A percentile compares a stretch with the other conserved stretches of the same genome.
phyloP scores from a whole-genome alignment of 2,113 vertebrate species.

The Perognathus longimembris region DNA sequence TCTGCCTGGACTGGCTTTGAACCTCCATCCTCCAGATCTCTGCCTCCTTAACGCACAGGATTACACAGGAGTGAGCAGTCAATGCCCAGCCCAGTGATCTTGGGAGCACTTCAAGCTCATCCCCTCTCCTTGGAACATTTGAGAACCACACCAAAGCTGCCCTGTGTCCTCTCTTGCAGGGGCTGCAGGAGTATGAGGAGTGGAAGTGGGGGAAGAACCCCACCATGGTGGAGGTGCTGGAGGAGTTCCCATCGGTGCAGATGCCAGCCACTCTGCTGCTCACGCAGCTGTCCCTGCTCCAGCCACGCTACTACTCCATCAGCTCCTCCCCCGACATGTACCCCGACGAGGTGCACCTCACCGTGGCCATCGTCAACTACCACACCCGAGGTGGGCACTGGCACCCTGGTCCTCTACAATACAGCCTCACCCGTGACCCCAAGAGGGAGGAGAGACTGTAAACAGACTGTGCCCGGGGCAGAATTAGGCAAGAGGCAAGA shows the following conservation, averaged over 20 bases:
- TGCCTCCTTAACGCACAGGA: too few relatives aligned
- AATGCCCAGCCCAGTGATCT: too few relatives aligned
- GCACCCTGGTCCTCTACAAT: background rate
- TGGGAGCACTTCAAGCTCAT: too few relatives aligned
- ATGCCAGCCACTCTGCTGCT: constrained; percentile 96
- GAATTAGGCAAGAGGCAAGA: background rate
- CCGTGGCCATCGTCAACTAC: constrained; percentile 96
- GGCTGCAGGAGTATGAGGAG: constrained; percentile 97
- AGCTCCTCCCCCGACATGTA: constrained; percentile 96
- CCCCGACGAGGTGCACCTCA: constrained; percentile 96
- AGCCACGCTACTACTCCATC: constrained; percentile 98
- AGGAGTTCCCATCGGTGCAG: constrained; percentile 96
- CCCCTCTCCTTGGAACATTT: too few relatives aligned
- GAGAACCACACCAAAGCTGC: background rate
- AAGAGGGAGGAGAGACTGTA: background rate
- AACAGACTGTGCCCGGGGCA: background rate
- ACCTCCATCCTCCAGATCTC: too few relatives aligned
- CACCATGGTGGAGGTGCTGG: constrained; percentile 95
- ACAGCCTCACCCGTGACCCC: background rate
- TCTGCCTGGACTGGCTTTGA: too few relatives aligned
- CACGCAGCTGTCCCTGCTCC: constrained; percentile 96
- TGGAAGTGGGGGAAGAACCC: constrained; percentile 99
- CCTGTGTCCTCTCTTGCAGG: constrained; percentile 84
- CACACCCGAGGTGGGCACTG: constrained; percentile 90
- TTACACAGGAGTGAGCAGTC: too few relatives aligned